Base-by-base conservation (phyloP, 2,888 invertebrate genomes). In the Scaptomyza caliginosa region DNA sequence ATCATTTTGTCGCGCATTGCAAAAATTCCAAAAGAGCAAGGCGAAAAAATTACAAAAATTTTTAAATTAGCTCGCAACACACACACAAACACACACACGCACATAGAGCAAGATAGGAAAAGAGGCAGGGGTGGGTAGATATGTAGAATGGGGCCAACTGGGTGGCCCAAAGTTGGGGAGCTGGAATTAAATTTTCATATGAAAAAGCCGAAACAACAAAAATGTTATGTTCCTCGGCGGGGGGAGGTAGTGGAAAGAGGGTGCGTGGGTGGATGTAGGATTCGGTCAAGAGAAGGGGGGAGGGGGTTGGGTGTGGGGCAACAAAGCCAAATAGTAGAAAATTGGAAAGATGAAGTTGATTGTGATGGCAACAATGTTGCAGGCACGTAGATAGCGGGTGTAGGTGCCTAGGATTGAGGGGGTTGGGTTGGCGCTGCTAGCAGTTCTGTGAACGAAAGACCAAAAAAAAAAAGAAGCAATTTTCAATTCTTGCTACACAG, bases 1-100 rank as follows among this genome's bases (percentile, higher is more conserved):
- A 89, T 89, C 89, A 90, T 89, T 90, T 89, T 87, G 88, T 88
- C 89, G 89, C 89, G 89, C 90, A 90, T 87, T 88, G 81, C 81
- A 82, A 79, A 82, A 79, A 87, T 87, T 87, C 86, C 83, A 87
- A 88, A 85, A 85, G 86, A 84, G 76, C 81, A 75, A 86, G 64
- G 79, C 86, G 84, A 86, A 88, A 88, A 88, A 83, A 83, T 88
- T 84, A 86, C 88, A 87, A 84, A 74, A 78, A 87, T 83, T 88
- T 86, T 86, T 88, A 88, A 86, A 86, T 86, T 86, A 86, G 88
- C 88, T 87, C 74, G 83, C 80, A 67, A 58, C 67, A 74, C 64
- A 66, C 56, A 74, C 56, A 63, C 32, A 46, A 13, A 70, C 57
- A 73, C 57, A 38, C 23, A 50, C 51, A 46, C 21, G 45, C 34